Evolutionary conservation across 2,888 invertebrate species (phyloP).

Genomic region (Coelopa pilipes): DNA sequence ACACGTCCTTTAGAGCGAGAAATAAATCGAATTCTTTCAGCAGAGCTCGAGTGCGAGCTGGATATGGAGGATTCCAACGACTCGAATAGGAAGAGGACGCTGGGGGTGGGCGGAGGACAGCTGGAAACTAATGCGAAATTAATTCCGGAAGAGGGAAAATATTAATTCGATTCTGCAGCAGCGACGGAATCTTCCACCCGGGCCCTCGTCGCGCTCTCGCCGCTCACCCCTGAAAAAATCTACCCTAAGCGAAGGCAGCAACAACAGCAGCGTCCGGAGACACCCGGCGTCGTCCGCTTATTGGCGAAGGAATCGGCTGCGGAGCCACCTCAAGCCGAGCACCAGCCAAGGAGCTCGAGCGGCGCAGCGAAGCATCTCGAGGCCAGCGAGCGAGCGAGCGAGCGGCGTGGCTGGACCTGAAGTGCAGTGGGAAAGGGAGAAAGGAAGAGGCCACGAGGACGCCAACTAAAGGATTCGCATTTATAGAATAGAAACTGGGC

Average conservation of each 20-base stretch:
- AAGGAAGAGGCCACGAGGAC: no score
- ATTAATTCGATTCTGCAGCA: constrained; percentile 27
- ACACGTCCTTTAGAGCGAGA: neutral
- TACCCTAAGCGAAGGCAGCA: neutral
- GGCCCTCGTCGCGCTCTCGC: no score
- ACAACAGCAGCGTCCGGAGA: constrained; percentile 11
- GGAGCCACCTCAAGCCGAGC: constrained; percentile 52
- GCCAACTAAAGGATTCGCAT: constrained; percentile 28
- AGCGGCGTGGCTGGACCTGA: constrained; percentile 48
- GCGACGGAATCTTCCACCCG: neutral
- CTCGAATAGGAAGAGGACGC: neutral
- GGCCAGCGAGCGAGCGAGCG: no score
- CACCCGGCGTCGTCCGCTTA: constrained; percentile 48
- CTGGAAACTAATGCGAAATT: constrained; percentile 13
- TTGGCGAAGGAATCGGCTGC: constrained; percentile 54
- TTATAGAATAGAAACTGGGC: constrained; percentile 57
- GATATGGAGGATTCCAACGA: neutral
- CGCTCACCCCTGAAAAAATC: neutral
- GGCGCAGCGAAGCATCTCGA: constrained; percentile 33
- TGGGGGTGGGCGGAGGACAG: no score
- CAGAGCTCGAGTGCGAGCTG: neutral
- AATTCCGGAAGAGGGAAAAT: constrained; percentile 28
- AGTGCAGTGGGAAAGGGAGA: constrained; percentile 55
- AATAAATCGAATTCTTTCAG: constrained; percentile 10
- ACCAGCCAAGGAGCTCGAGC: constrained; percentile 40